Conservation (phyloP, 1,140 invertebrate genomes). For the Megalopta genalis region DNA sequence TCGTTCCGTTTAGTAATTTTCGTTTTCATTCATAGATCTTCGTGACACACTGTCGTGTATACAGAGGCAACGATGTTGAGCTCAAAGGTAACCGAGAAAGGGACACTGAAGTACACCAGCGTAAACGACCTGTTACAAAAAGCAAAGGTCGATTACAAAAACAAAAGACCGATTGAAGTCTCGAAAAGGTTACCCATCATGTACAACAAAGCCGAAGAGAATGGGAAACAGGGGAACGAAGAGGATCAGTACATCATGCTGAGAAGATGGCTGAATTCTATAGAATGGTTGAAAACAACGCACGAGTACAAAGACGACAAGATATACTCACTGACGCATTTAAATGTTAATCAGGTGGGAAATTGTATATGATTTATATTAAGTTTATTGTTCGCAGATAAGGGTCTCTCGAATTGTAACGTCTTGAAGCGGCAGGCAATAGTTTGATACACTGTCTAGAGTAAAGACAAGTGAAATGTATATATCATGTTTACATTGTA, state of each 20-base stretch:
- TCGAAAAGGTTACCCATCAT: slow-evolving; percentile 82
- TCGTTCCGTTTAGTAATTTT: background rate
- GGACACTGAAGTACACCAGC: background rate
- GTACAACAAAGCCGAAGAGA: slow-evolving; percentile 81
- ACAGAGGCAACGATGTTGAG: background rate
- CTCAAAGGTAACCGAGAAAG: slow-evolving; percentile 15
- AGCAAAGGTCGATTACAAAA: slow-evolving; percentile 44
- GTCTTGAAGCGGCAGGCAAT: background rate
- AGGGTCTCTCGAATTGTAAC: slow-evolving; percentile 36
- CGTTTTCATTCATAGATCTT: background rate
- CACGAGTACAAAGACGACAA: slow-evolving; percentile 81
- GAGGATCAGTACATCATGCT: slow-evolving; percentile 86
- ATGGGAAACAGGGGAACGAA: slow-evolving; percentile 82
- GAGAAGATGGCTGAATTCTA: slow-evolving; percentile 85
- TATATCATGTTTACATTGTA: slow-evolving; percentile 57
- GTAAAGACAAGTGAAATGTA: background rate
- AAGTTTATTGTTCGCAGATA: slow-evolving; percentile 80
- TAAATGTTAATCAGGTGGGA: slow-evolving; percentile 80
- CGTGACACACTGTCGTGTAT: background rate
- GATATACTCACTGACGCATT: slow-evolving; percentile 78
- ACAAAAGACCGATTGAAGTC: slow-evolving; percentile 61
- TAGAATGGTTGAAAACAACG: slow-evolving; percentile 81
- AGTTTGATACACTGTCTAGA: background rate
- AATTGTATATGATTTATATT: slow-evolving; percentile 80
- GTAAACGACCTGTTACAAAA: slow-evolving; percentile 44